A percentile compares a stretch with the other conserved stretches of the same genome.
phyloP scores from a whole-genome alignment of 2,888 invertebrate genomes.

The Antitype chi region DNA sequence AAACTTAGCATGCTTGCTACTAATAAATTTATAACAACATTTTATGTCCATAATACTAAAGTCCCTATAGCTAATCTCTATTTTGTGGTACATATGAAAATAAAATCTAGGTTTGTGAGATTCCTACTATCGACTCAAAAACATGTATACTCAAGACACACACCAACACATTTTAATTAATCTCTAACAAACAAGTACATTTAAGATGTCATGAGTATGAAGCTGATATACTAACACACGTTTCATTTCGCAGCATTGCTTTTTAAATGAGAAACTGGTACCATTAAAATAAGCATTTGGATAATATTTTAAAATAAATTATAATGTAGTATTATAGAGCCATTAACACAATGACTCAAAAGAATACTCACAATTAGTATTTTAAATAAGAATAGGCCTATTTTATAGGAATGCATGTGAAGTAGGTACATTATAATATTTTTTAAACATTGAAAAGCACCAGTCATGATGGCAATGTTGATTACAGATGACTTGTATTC shows the following conservation, averaged over 20 bases:
- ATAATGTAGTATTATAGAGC: slow-evolving; percentile 31
- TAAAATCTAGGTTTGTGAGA: slow-evolving; percentile 77
- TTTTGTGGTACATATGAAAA: slow-evolving; percentile 75
- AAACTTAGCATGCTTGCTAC: slow-evolving; percentile 83
- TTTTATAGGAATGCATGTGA: slow-evolving; percentile 66
- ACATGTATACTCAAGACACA: slow-evolving; percentile 63
- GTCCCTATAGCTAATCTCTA: slow-evolving; percentile 77
- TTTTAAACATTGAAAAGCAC: slow-evolving; percentile 46
- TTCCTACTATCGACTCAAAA: slow-evolving; percentile 73
- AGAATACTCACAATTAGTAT: slow-evolving; percentile 28
- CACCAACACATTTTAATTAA: slow-evolving; percentile 62
- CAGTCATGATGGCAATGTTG: slow-evolving; percentile 28
- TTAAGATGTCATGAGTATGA: slow-evolving; percentile 65
- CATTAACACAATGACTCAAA: slow-evolving; percentile 27
- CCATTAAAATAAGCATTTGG: slow-evolving; percentile 31
- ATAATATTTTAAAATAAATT: slow-evolving; percentile 38
- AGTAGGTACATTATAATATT: slow-evolving; percentile 42
- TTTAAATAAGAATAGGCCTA: slow-evolving; percentile 57
- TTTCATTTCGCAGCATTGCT: slow-evolving; percentile 32
- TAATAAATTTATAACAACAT: slow-evolving; percentile 84
- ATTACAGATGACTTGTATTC: slow-evolving; percentile 28
- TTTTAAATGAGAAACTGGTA: slow-evolving; percentile 43
- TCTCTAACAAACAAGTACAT: slow-evolving; percentile 67
- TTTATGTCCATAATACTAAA: slow-evolving; percentile 84
- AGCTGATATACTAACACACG: slow-evolving; percentile 62